Base-by-base conservation (phyloP, 1,140 invertebrate species). In the Dreissena polymorpha region DNA sequence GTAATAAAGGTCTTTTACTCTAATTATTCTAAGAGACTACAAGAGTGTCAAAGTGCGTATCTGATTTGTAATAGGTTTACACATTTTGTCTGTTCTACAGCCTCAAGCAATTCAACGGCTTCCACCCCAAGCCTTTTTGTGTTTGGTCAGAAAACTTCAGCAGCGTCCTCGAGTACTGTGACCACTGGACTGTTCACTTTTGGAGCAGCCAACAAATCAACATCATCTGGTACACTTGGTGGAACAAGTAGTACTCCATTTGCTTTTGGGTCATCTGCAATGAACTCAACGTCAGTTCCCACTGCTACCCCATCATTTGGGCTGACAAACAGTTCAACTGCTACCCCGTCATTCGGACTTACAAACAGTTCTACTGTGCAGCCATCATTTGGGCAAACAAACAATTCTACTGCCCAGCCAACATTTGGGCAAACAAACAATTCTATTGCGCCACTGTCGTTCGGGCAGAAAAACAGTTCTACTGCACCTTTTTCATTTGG, bases 331-430 rank as follows among this genome's bases (percentile, higher is more conserved):
- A 60, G 39, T 39, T 39, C 39, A 5, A 39, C 39, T 39, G 39
- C 39, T 57, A 57, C 23, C 10, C 57, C 6, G 57, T 60, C 57
- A n/a, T 60, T 23, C 16, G 57, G 57, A 10, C 21, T 60, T 2
- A 23, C 60, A 51, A 23, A 23, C 27, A 39, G 6, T 39, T 21
- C 21, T 39, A 27, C 73, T 13, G 21, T 18, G 29, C 7, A 23
- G 21, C 73, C 73, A 10, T 23, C 65, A 50, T 75, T 75, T 75
- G 73, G 73, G 16, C 73, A 75, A 29, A 57, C 57, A 8, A 29
- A 55, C 29, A 18, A 27, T 10, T 27, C 57, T 27, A 64, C 60
- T 39, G 39, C 39, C 2, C 39, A 2, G 8, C 39, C 8, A 5
- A 5, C 39, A 8, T 39, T 39, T 39, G 39, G 39, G 39, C 39